These are phyloP conservation scores for Terebella lapidaria DNA, from an alignment of 2,888 invertebrate species.

Conservation along the genomic window DNA sequence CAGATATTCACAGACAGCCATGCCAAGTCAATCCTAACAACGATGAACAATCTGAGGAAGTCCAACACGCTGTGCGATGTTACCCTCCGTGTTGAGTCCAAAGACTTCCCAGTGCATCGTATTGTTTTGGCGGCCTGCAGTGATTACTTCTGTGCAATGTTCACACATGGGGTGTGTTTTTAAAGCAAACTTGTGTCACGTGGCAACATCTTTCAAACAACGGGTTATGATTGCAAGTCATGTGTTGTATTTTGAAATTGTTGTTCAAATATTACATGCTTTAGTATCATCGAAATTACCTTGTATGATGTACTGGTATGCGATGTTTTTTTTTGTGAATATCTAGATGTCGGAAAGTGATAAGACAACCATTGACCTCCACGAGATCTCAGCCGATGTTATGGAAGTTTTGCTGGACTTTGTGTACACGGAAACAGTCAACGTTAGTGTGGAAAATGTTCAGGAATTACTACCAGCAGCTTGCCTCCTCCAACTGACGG, in stretches of 20 bases:
- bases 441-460: conserved; percentile 50
- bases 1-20: conserved; percentile 48
- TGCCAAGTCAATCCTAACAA: conserved; percentile 46
- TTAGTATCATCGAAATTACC: too few species aligned
- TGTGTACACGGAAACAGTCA: conserved; percentile 50
- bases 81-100: conserved; percentile 39
- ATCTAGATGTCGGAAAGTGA: conserved; percentile 45
- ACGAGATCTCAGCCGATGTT: conserved; percentile 43
- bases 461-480: conserved; percentile 52
- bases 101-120: conserved; percentile 47
- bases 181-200: too few species aligned
- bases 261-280: too few species aligned
- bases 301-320: too few species aligned
- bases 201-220: too few species aligned
- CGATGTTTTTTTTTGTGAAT: too few species aligned
- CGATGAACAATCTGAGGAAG: conserved; percentile 50
- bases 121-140: conserved; percentile 51
- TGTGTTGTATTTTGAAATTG: too few species aligned
- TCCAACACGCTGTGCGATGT: conserved; percentile 47
- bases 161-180: conserved; percentile 45
- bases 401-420: conserved; percentile 49
- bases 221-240: too few species aligned
- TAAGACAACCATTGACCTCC: conserved; percentile 41
- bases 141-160: conserved; percentile 53
- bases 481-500: conserved; percentile 49